Evolutionary conservation across 2,113 vertebrate species (phyloP), one percentile per base, ranked within the genome.

Genomic region (Halcyon malimbica): DNA sequence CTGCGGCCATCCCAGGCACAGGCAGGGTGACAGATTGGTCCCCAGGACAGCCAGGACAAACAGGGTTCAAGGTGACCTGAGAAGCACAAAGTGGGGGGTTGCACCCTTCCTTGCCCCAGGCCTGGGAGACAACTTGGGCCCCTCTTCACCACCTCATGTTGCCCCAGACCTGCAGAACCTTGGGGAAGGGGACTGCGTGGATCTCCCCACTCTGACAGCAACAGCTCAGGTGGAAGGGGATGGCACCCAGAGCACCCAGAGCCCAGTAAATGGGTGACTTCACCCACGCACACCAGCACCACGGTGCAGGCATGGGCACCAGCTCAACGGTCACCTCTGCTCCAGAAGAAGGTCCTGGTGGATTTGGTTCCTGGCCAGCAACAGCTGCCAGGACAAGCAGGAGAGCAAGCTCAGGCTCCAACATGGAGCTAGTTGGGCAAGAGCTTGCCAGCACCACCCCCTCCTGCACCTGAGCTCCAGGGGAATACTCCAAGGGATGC

Each of bases 111-210:
- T 51, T 28, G 14, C 42, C 62, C 17, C 3, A 3, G 0, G 2
- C 15, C 50, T 31, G 24, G 65, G 86, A 39, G 62, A 53, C 51
- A 76, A 5, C 33, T 8, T 1, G 1, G 25, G 46, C 51, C 76
- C 60, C 68, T 65, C 51, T 46, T 29, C 60, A 46, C 16, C 21
- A 3, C 37, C 46, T 56, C 28, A n/a, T 59, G 10, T 23, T 15
- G 11, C 16, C 46, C 46, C 14, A 4, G 56, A n/a, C 13, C 57
- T 51, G 59, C 77, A 42, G 71, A 37, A 2, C 24, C 48, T 44
- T 3, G 0, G 37, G 23, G n/a, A 69, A 44, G 59, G 42, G 31
- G 13, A 13, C 15, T 1, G 0, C 0, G 3, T 2, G 5, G 9
- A 4, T 68, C 41, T 63, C 20, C 41, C 68, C 9, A 5, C 53